Evolutionary conservation across 2,797 vertebrate genomes (phyloP), one percentile per base, ranked within the genome.

Genomic region (Tokudaia muenninki): DNA sequence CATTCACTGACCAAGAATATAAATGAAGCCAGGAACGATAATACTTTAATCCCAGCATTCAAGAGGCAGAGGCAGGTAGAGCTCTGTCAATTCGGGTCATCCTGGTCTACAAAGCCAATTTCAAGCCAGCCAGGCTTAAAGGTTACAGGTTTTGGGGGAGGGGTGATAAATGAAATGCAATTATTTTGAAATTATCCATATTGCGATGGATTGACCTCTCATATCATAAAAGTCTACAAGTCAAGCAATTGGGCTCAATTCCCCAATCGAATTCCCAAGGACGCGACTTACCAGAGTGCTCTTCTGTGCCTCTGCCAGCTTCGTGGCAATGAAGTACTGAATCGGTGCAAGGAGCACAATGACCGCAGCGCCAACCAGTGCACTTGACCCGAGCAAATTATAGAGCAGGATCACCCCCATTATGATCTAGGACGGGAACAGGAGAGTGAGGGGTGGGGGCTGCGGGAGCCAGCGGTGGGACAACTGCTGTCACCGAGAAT

Each of bases 261-360:
- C 91, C 94, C 93, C 84, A 61, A 74, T 44, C 31, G 31, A 37
- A 12, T 61, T 74, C 94, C 90, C 79, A 52, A 1, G 52, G 13
- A 1, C 14, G 52, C 11, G 50, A 52, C 50, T 52, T 12, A 52
- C 50, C 50, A 99, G 99, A 0, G 99, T 99, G 98, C 98, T 99
- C 96, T 99, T 99, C 97, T 99, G 99, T 29, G 99, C 99, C 94
- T 99, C 99, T 0, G 99, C 99, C 97, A 99, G 96, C 97, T 99
- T 99, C 0, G 99, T 99, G 31, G 99, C 99, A 1, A 99, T 99
- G 98, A 99, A 99, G 97, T 99, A 99, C 94, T 99, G 99, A 80
- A 99, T 98, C 0, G 99, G 99, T 21, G 99, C 99, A 44, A 99
- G 98, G 19, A 99, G 98, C 1, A 99, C 99, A 0, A 99, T 99